Evolutionary conservation across 2,888 invertebrate species (phyloP), one percentile per base, ranked within the genome.

Genomic region (Sicus ferrugineus): DNA sequence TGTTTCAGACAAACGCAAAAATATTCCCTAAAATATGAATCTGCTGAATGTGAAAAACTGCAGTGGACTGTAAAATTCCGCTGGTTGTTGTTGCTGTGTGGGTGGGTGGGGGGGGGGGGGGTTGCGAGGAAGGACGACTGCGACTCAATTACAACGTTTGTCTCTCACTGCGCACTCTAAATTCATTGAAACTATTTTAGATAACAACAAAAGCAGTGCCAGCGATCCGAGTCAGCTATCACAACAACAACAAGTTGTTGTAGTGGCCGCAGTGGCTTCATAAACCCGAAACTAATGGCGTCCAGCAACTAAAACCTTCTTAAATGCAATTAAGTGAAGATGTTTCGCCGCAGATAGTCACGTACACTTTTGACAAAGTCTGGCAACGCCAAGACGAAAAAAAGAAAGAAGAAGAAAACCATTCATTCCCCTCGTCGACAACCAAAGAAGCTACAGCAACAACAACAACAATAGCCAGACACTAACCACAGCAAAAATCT

Each of bases 351-450:
- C 58, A 42, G 52, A 54, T 56, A 72, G 72, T 70, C 70, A 69
- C 70, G 70, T 70, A 34, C 67, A 59, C 61, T 72, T 72, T 68
- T 70, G 72, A 70, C 70, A 72, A 70, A 72, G 67, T 68, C 70
- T 68, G 62, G 72, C 52, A 65, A 70, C 59, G 28, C 46, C 48
- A 59, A 59, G 30, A n/a, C 2, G 28, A 1, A 9, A 54, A 54
- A 54, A 2, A 14, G 11, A 28, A 26, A 21, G 50, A 54, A 23
- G 14, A 61, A 19, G 28, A 4, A 26, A 46, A 48, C 48, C 38
- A 34, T 21, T 38, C 21, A 38, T 23, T 5, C 23, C 21, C 16
- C 23, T 59, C 38, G 16, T n/a, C 38, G 14, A 23, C 61, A 38
- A 38, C 21, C 7, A 38, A 19, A 61, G 3, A 19, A 23, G 19